These are phyloP conservation scores for Fratercula arctica DNA, from an alignment of 2,797 vertebrate species.

Conservation along the genomic window DNA sequence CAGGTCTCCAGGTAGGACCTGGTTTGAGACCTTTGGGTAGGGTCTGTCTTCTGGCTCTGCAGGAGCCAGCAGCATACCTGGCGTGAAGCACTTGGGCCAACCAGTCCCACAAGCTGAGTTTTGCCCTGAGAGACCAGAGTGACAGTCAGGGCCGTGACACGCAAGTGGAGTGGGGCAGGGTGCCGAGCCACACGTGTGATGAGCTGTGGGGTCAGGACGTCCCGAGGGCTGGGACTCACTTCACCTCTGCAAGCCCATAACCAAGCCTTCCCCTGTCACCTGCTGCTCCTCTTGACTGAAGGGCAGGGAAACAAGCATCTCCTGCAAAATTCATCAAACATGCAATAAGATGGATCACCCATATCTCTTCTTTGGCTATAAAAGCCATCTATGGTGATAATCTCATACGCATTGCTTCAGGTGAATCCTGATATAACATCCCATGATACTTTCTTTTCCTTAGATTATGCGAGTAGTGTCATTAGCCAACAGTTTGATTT, in stretches of 20 bases:
- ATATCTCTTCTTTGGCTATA: not conserved
- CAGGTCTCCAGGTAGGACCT: not conserved
- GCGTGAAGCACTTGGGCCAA: not conserved
- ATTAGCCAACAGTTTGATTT: not conserved
- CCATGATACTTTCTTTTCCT: not conserved
- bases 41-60: not conserved
- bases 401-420: not conserved
- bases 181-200: rapidly evolving
- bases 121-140: not conserved
- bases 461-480: not conserved
- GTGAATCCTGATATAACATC: not conserved
- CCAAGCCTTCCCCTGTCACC: not conserved
- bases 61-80: rapidly evolving
- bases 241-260: not conserved
- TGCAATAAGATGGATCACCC: not conserved
- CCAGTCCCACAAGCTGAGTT: not conserved
- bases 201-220: not conserved
- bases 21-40: not conserved
- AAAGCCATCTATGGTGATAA: not conserved
- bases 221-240: not conserved
- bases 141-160: rapidly evolving
- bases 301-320: not conserved
- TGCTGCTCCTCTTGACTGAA: not conserved
- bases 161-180: not conserved
- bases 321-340: not conserved